These are phyloP conservation scores for Hydrotaea cyrtoneurina DNA, from an alignment of 2,888 invertebrate species.

Conservation along the genomic window DNA sequence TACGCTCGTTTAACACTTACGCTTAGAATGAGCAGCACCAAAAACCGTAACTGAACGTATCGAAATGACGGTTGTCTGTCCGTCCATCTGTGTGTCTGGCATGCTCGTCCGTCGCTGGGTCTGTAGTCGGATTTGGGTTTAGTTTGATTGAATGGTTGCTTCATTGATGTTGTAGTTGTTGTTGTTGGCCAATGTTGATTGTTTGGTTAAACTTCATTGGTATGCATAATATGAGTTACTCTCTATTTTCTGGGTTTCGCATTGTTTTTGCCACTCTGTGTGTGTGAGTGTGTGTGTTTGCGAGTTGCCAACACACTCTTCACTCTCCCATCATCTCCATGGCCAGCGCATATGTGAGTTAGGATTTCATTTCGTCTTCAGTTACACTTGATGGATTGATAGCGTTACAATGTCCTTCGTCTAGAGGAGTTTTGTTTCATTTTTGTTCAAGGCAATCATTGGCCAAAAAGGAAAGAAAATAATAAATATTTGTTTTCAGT, in stretches of 20 bases:
- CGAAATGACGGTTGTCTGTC: conserved; percentile 7
- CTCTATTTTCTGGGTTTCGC: conserved; percentile 33
- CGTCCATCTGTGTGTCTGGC: background rate
- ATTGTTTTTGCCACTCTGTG: background rate
- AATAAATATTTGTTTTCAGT: conserved; percentile 18
- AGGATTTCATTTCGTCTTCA: conserved; percentile 14
- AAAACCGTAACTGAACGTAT: background rate
- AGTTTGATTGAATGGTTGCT: conserved; percentile 64
- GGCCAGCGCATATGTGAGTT: background rate
- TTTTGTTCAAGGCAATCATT: conserved; percentile 20
- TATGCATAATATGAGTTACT: conserved; percentile 53
- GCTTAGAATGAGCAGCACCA: conserved; percentile 31
- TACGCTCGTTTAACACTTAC: conserved; percentile 67
- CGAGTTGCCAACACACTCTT: conserved; percentile 13
- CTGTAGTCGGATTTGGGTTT: conserved; percentile 1
- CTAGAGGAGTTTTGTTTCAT: background rate
- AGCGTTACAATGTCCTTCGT: background rate
- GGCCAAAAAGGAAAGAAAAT: background rate
- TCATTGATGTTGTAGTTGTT: conserved; percentile 40
- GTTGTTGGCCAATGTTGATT: conserved; percentile 48
- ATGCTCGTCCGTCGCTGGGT: background rate
- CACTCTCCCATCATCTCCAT: background rate
- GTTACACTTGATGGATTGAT: conserved; percentile 15
- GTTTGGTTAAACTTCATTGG: conserved; percentile 60
- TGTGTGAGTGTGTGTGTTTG: background rate